Conservation (phyloP, 1,140 invertebrate species). For the Olivierus martensii region DNA sequence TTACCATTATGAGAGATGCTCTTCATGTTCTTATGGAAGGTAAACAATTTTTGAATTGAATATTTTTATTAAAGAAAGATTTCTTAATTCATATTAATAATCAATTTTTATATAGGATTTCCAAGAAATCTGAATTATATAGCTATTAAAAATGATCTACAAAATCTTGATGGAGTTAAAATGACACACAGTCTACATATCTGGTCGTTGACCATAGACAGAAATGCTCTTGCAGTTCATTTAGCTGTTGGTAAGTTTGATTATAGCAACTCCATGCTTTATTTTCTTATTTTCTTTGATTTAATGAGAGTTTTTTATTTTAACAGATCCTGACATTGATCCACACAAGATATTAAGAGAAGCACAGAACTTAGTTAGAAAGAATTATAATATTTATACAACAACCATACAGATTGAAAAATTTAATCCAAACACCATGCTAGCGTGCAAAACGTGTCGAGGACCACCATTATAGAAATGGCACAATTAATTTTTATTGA, state of each 20-base stretch:
- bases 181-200: no score
- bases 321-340: background rate
- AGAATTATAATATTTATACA: background rate
- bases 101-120: background rate
- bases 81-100: background rate
- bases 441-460: background rate
- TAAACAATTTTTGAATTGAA: constrained; percentile 28
- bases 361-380: background rate
- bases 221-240: background rate
- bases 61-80: background rate
- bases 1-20: constrained; percentile 57
- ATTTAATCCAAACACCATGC: background rate
- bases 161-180: background rate
- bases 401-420: background rate
- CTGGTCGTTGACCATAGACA: no score
- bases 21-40: constrained; percentile 61
- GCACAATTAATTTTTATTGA: no score
- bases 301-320: no score
- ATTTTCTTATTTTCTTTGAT: no score
- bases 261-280: no score
- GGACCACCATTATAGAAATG: constrained; percentile 2
- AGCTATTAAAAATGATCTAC: background rate
- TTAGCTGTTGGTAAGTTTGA: no score
- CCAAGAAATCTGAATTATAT: background rate
- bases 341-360: background rate